phyloP scores from a whole-genome alignment of 1,140 invertebrate species.

The Caenorhabditis remanei region DNA sequence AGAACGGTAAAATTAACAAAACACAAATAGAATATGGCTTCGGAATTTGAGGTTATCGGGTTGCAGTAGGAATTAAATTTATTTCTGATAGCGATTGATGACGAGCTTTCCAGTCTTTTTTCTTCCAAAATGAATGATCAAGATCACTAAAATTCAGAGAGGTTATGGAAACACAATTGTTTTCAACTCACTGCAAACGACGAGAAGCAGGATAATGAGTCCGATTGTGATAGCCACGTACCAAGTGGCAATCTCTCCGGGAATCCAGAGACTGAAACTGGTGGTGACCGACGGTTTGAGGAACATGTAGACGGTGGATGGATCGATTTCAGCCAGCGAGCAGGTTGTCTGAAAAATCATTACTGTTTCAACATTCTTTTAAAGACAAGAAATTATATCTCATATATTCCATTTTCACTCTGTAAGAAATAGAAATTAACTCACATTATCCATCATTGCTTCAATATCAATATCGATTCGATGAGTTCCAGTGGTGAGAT shows the following conservation, averaged over 20 bases:
- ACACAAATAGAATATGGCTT: too few relatives aligned
- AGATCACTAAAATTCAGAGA: neutral
- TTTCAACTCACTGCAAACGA: conserved; percentile 7
- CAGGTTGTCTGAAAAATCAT: conserved; percentile 19
- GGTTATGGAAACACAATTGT: neutral
- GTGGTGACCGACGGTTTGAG: neutral
- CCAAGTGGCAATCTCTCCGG: conserved; percentile 16
- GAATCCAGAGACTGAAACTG: conserved; percentile 33
- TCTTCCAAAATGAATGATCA: conserved; percentile 17
- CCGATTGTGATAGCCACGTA: conserved; percentile 16
- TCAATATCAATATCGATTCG: conserved; percentile 11
- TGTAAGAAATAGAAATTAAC: neutral
- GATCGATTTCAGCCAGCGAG: conserved; percentile 12
- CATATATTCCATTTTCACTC: neutral
- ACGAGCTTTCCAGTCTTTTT: conserved; percentile 34
- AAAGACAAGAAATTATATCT: neutral
- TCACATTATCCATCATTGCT: conserved; percentile 31
- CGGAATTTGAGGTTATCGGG: too few relatives aligned
- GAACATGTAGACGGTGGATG: conserved; percentile 8
- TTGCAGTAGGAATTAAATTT: neutral
- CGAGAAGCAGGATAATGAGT: neutral
- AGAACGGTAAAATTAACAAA: too few relatives aligned
- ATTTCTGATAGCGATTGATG: neutral
- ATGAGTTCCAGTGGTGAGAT: neutral
- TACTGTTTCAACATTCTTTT: neutral